A percentile compares a stretch with the other conserved stretches of the same genome.
phyloP scores from a whole-genome alignment of 2,888 invertebrate genomes.

The Bombylius discolor region DNA sequence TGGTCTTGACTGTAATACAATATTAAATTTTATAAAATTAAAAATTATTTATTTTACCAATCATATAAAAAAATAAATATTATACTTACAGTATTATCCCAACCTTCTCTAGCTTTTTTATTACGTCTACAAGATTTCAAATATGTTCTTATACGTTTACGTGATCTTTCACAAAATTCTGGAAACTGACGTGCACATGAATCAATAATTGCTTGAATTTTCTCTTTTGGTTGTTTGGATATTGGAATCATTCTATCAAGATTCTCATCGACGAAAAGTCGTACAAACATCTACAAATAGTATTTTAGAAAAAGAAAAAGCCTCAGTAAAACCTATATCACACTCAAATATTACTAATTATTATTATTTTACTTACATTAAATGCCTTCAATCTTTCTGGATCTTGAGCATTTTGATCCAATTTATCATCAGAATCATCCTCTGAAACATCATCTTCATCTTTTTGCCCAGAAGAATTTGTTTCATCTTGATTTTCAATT shows the following conservation, averaged over 20 bases:
- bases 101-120: conserved; percentile 80
- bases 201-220: conserved; percentile 94
- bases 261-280: conserved; percentile 93
- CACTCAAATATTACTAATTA: conserved; percentile 1
- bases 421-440: conserved; percentile 82
- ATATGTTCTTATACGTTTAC: conserved; percentile 89
- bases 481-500: conserved; percentile 58
- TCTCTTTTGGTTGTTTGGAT: conserved; percentile 94
- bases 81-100: conserved; percentile 71
- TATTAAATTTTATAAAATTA: background rate
- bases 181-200: conserved; percentile 95
- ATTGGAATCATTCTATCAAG: conserved; percentile 93
- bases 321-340: background rate
- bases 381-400: conserved; percentile 92
- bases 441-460: conserved; percentile 70
- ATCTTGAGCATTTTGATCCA: conserved; percentile 78
- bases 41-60: background rate
- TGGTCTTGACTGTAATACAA: conserved; percentile 60
- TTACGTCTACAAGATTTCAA: conserved; percentile 90
- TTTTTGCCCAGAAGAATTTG: conserved; percentile 78
- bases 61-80: background rate
- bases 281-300: conserved; percentile 78
- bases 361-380: conserved; percentile 54
- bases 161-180: conserved; percentile 87
- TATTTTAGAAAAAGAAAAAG: background rate